Conservation (phyloP, 1,140 invertebrate genomes). For the Meloidogyne exigua region DNA sequence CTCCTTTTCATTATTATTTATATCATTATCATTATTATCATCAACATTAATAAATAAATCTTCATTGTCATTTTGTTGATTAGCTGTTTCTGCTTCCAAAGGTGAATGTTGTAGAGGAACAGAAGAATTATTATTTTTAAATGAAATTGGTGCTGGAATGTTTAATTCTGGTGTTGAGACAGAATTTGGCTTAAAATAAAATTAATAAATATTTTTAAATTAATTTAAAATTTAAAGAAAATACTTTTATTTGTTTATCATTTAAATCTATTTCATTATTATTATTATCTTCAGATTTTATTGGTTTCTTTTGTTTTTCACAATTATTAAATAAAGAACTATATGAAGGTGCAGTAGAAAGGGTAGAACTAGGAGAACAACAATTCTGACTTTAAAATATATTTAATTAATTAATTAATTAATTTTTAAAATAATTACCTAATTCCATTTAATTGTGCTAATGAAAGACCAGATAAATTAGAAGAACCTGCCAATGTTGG, state of each 20-base stretch:
- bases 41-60: conserved; percentile 2
- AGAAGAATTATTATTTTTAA: neutral
- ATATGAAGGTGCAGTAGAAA: conserved; percentile 12
- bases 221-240: neutral
- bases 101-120: neutral
- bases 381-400: conserved; percentile 7
- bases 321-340: conserved; percentile 3
- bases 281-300: neutral
- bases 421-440: neutral
- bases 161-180: neutral
- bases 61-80: neutral
- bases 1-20: neutral
- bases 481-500: neutral
- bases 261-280: neutral
- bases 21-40: neutral
- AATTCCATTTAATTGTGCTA: conserved; percentile 7
- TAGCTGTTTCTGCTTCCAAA: neutral
- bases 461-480: neutral
- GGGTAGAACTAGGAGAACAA: neutral
- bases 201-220: no score
- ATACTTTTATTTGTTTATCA: neutral
- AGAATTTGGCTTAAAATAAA: neutral
- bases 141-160: neutral
- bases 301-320: neutral
- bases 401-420: neutral